Base-by-base conservation (phyloP, 2,797 vertebrate species). In the Semaprochilodus insignis region DNA sequence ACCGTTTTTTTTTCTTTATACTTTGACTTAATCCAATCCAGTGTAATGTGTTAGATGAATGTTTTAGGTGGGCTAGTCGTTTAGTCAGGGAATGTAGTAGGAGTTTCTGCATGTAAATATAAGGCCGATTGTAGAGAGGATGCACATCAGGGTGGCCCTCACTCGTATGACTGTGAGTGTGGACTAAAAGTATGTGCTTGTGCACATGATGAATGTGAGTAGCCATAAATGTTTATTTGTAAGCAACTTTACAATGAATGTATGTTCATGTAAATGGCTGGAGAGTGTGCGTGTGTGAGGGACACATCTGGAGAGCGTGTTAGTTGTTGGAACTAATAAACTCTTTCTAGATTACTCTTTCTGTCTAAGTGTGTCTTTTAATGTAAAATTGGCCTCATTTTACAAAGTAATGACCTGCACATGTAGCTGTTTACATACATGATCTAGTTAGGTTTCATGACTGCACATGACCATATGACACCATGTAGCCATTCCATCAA, bases 101-200 rank as follows among this genome's bases (percentile, higher is more conserved):
- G 77, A 87, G 74, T 81, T 84, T 85, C 84, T 87, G 85, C 87
- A 88, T 88, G 87, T 87, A 84, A 87, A 88, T 73, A 83, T 82
- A 79, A 84, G 83, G 72, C 65, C 52, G 82, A 60, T 74, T 44
- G 73, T 85, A 85, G 83, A 77, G 73, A 80, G 74, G 71, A 78
- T 75, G 67, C 67, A 60, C 83, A 80, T 81, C 80, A 81, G 80
- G 73, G 80, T 85, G 84, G 62, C 69, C 73, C 86, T 83, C 60
- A 74, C 65, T 66, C 21, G 59, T 65, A 62, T 51, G 77, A 27
- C 55, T 74, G 76, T 80, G 80, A 40, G 74, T 63, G 77, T 44
- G n/a, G 70, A 81, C 36, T 27, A 65, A 54, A 72, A 59, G 51
- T 82, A 71, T 84, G 84, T 83, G 70, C 74, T 83, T 74, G 70